Base-by-base conservation (phyloP, 2,888 invertebrate genomes). In the Drosophila multiciliata region DNA sequence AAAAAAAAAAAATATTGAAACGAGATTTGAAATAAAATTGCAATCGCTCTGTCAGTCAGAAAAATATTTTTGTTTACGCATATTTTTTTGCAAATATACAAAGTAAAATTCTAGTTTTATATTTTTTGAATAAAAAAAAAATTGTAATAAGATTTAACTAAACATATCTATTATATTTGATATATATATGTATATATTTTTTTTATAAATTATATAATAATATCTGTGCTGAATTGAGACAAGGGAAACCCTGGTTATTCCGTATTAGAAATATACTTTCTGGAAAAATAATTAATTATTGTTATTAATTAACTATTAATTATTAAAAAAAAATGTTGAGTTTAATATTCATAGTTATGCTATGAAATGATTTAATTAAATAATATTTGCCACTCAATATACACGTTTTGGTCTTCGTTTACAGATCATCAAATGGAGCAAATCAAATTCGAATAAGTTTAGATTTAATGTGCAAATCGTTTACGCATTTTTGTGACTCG, bases 371-470 rank as follows among this genome's bases (percentile, higher is more conserved):
- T 8, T 1, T 2, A n/a, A 40, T 40, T n/a, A 11, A n/a, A 9
- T 9, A 2, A 11, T 11, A n/a, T 38, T 17, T 17, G 11, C 11
- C n/a, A 23, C 20, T 15, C 23, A 23, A 23, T 23, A 23, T 23
- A 7, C 15, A 6, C 45, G 1, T 8, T 8, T 15, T 1, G 2
- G 23, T 20, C 20, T 5, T 33, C 15, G 9, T 9, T 15, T 9
- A 23, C 20, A 53, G 35, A 9, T 20, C 17, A 53, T 17, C 35
- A 23, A 45, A 20, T 20, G 12, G 42, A 33, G 42, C 49, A 63
- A 65, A 74, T 55, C 40, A 35, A 38, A 79, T 75, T 50, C 58
- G 65, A 70, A 78, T 61, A 32, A 49, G 65, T 50, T 59, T 33
- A 23, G 33, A 32, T 33, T 40, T 53, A 60, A 73, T 74, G 61